Percentiles rank a stretch among this genome's conserved stretches.
phyloP scores from a whole-genome alignment of 1,140 invertebrate species.

The Aphis craccivora region DNA sequence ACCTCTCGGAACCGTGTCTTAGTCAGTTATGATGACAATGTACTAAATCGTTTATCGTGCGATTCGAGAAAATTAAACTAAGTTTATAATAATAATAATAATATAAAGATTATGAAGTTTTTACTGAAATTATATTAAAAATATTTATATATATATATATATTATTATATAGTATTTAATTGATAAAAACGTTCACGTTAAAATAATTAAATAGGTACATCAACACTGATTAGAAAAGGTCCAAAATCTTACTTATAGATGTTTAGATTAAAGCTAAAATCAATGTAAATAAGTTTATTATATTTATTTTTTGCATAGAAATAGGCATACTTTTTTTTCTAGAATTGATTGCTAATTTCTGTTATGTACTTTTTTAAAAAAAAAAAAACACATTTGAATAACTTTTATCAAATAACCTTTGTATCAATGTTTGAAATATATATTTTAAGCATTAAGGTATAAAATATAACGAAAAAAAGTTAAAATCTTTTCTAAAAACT shows the following conservation, averaged over 20 bases:
- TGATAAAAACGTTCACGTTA: background rate
- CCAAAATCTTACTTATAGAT: background rate
- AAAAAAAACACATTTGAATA: background rate
- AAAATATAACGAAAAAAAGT: background rate
- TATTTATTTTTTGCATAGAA: background rate
- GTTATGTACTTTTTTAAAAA: background rate
- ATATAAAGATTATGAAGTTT: background rate
- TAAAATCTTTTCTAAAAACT: background rate
- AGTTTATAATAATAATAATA: background rate
- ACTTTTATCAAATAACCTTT: background rate
- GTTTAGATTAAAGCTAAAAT: background rate
- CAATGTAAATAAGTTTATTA: background rate
- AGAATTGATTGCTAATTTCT: background rate
- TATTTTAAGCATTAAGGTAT: background rate
- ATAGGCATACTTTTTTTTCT: background rate
- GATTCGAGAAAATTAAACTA: background rate
- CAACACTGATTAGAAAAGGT: background rate
- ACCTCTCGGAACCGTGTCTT: background rate
- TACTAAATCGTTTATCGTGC: background rate
- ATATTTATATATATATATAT: no score
- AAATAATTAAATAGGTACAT: background rate
- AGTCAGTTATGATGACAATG: background rate
- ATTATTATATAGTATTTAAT: background rate
- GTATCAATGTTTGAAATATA: background rate
- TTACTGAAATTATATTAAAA: background rate